Percentiles rank a stretch among this genome's conserved stretches.
phyloP scores from a whole-genome alignment of 2,888 invertebrate species.

The Thereva unica region DNA sequence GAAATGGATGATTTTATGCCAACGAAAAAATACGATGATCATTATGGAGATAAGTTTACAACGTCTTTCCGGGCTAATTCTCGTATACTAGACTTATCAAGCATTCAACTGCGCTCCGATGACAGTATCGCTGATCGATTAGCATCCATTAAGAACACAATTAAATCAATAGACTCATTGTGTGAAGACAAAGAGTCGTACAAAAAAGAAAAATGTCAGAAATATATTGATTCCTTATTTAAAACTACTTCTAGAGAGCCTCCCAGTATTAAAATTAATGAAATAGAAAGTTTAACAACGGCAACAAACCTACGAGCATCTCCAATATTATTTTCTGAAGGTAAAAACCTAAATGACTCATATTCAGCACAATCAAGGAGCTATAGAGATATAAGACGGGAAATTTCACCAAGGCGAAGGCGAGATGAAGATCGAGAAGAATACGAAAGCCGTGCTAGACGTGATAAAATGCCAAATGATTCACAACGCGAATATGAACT shows the following conservation, averaged over 20 bases:
- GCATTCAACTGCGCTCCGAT: conserved; percentile 50
- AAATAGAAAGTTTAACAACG: conserved; percentile 12
- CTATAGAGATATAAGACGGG: conserved; percentile 50
- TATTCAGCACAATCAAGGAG: conserved; percentile 17
- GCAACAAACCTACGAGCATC: too few species aligned
- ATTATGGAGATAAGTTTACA: conserved; percentile 29
- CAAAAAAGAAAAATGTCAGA: conserved; percentile 53
- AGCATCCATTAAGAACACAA: conserved; percentile 57
- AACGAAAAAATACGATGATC: conserved; percentile 24
- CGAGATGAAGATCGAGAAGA: conserved; percentile 55
- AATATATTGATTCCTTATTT: conserved; percentile 55
- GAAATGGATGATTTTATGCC: neutral
- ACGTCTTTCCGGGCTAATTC: conserved; percentile 38
- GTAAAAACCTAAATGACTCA: neutral
- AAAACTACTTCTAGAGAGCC: conserved; percentile 11
- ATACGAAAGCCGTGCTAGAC: conserved; percentile 57
- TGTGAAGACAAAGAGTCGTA: conserved; percentile 54
- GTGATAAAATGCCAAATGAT: conserved; percentile 56
- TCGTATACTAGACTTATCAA: conserved; percentile 39
- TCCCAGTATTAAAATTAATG: conserved; percentile 37
- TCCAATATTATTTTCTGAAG: too few species aligned
- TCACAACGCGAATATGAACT: too few species aligned
- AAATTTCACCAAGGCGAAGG: conserved; percentile 53
- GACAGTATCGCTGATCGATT: conserved; percentile 57
- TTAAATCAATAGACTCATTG: conserved; percentile 57